Evolutionary conservation across 2,888 invertebrate genomes (phyloP).

Genomic region (Sturmia bella): DNA sequence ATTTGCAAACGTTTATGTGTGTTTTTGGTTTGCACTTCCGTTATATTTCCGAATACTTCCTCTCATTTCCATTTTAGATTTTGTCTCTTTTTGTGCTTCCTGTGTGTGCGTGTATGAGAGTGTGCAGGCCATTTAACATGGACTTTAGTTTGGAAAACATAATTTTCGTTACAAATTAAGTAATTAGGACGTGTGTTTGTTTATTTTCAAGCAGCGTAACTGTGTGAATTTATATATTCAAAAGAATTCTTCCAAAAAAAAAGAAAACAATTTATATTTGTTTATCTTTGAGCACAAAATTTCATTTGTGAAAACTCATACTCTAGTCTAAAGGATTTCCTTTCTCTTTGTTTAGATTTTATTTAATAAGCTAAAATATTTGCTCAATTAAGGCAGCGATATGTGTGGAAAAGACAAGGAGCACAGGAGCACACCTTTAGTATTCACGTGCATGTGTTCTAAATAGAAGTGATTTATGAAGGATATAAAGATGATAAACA

Average conservation of each 20-base stretch:
- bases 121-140: neutral
- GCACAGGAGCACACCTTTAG: too few species aligned
- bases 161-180: constrained; percentile 56
- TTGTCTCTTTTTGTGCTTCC: constrained; percentile 12
- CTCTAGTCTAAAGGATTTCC: constrained; percentile 12
- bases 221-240: neutral
- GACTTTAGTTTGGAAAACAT: constrained; percentile 32
- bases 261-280: neutral
- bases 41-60: constrained; percentile 18
- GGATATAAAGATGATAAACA: too few species aligned
- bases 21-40: constrained; percentile 19
- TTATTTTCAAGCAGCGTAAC: constrained; percentile 5
- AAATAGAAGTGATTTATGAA: too few species aligned
- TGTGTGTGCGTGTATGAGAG: too few species aligned
- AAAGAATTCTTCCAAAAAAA: neutral
- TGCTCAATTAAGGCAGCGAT: neutral
- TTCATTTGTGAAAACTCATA: constrained; percentile 14
- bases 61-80: constrained; percentile 3
- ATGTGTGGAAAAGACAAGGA: neutral
- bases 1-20: neutral
- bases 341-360: neutral
- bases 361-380: constrained; percentile 27
- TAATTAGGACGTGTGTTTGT: constrained; percentile 46
- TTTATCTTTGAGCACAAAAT: constrained; percentile 5
- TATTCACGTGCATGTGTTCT: too few species aligned